Evolutionary conservation across 1,140 invertebrate genomes (phyloP).

Genomic region (Battus philenor): DNA sequence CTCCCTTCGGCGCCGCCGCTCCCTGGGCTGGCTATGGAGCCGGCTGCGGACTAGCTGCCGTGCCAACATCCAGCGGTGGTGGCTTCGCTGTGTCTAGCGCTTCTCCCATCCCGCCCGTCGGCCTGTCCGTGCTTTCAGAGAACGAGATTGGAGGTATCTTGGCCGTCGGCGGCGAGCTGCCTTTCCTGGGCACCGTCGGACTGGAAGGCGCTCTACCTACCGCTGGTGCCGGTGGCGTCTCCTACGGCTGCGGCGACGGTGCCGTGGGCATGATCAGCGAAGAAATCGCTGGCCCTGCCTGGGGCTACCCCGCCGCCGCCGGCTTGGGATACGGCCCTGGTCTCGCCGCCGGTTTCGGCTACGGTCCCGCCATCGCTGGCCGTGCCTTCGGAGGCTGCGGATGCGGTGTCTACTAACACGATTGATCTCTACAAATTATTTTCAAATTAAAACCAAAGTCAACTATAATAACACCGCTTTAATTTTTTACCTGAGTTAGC

Average conservation of each 20-base stretch:
- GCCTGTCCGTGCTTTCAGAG: constrained; percentile 31
- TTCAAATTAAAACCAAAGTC: too few species aligned
- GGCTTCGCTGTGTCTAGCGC: constrained; percentile 29
- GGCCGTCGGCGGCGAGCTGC: constrained; percentile 23
- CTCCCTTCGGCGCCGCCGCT: constrained; percentile 7
- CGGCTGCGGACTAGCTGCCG: constrained; percentile 21
- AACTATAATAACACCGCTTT: too few species aligned
- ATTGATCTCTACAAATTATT: too few species aligned
- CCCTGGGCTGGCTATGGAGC: constrained; percentile 27
- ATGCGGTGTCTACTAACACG: not conserved
- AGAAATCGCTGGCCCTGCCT: constrained; percentile 12
- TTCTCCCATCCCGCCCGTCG: constrained; percentile 33
- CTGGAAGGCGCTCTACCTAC: constrained; percentile 31
- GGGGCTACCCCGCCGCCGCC: constrained; percentile 1
- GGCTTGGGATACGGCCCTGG: not conserved
- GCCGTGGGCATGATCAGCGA: constrained; percentile 30
- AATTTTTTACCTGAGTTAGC: too few species aligned
- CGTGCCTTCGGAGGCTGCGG: constrained; percentile 4
- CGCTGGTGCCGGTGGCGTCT: constrained; percentile 30
- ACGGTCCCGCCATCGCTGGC: not conserved
- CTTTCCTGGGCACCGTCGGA: constrained; percentile 25
- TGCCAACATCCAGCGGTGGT: constrained; percentile 24
- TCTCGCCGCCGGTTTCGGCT: not conserved
- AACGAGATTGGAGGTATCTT: constrained; percentile 33
- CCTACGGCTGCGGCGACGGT: constrained; percentile 35